These are phyloP conservation scores for Ceratina australensis DNA, from an alignment of 1,140 invertebrate species.

Conservation along the genomic window DNA sequence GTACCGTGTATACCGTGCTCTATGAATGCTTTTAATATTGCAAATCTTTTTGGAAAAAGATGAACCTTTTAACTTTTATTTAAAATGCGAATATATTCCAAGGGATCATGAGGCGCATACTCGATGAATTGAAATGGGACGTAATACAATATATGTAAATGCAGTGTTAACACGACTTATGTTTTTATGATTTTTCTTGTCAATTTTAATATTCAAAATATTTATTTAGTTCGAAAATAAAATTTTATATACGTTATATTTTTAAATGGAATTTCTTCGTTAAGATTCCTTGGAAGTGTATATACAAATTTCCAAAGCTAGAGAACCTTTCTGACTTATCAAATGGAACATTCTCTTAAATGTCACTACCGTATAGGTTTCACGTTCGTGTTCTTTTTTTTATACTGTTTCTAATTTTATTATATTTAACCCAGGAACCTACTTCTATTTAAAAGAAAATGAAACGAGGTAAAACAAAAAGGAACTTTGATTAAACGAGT, in stretches of 20 bases:
- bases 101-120: constrained; percentile 31
- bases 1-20: constrained; percentile 51
- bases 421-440: constrained; percentile 25
- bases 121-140: constrained; percentile 18
- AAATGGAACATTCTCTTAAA: constrained; percentile 5
- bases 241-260: constrained; percentile 37
- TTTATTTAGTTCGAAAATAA: constrained; percentile 28
- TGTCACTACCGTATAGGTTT: constrained; percentile 24
- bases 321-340: constrained; percentile 11
- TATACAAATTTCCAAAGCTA: constrained; percentile 44
- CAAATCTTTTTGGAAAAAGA: constrained; percentile 17
- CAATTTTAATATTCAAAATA: constrained; percentile 24
- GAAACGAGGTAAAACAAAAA: constrained; percentile 17
- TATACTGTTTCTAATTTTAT: constrained; percentile 46
- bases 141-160: constrained; percentile 6
- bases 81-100: constrained; percentile 46
- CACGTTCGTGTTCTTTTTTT: constrained; percentile 52
- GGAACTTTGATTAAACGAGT: constrained; percentile 44
- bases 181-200: constrained; percentile 25
- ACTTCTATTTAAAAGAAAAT: constrained; percentile 8
- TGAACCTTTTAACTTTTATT: constrained; percentile 12
- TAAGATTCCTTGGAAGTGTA: constrained; percentile 62
- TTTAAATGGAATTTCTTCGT: constrained; percentile 40
- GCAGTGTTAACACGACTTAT: constrained; percentile 27
- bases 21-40: constrained; percentile 44